These are phyloP conservation scores for Drosophila bunnanda DNA, from an alignment of 2,888 invertebrate genomes.

Conservation along the genomic window DNA sequence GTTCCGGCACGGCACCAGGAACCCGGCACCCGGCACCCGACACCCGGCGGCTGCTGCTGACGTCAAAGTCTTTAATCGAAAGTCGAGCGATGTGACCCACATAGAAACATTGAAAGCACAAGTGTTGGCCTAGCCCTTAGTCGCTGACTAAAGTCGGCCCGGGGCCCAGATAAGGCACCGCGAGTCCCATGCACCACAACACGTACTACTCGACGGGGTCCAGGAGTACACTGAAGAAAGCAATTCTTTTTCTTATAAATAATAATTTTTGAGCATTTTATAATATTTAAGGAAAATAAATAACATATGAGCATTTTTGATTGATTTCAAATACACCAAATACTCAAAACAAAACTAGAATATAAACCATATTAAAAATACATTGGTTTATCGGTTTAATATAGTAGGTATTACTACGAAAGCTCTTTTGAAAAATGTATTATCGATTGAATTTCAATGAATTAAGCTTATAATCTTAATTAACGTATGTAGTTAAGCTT, in stretches of 20 bases:
- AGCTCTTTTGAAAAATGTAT: no score
- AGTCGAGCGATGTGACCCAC: constrained; percentile 62
- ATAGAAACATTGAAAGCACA: constrained; percentile 52
- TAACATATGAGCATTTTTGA: neutral
- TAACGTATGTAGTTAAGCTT: no score
- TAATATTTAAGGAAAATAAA: neutral
- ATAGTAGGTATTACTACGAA: no score
- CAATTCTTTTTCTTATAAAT: neutral
- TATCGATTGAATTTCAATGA: no score
- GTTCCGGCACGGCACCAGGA: constrained; percentile 56
- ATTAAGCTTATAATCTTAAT: no score
- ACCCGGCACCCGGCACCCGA: neutral
- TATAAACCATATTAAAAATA: no score
- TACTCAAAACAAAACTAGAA: neutral
- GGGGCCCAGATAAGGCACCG: constrained; percentile 52
- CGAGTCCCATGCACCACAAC: constrained; percentile 42
- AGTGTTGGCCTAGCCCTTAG: constrained; percentile 45
- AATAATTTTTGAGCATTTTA: neutral
- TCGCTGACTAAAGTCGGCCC: constrained; percentile 42
- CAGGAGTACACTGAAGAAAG: constrained; percentile 3
- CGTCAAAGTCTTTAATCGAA: constrained; percentile 71
- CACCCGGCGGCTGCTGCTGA: constrained; percentile 41
- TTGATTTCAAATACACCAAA: neutral
- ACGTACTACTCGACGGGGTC: constrained; percentile 37
- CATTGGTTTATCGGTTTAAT: no score